phyloP scores from a whole-genome alignment of 2,888 invertebrate species.

The Capitulum mitella region DNA sequence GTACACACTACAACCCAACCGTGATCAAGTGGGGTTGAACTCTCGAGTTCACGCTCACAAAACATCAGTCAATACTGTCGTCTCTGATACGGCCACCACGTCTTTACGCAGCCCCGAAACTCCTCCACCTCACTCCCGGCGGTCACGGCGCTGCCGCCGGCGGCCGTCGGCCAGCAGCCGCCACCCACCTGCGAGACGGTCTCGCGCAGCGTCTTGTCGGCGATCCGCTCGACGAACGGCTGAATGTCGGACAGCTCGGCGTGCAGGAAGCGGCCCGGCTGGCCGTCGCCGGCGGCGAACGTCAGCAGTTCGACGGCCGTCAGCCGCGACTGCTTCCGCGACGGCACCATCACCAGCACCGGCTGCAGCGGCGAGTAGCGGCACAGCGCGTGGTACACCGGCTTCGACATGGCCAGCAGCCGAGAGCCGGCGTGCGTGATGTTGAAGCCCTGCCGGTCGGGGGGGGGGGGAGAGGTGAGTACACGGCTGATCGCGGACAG shows the following conservation, averaged over 20 bases:
- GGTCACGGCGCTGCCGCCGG: no score
- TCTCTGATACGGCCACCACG: no score
- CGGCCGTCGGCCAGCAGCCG: not conserved
- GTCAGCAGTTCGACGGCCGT: conserved; percentile 94
- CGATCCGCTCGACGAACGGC: conserved; percentile 77
- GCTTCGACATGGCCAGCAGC: conserved; percentile 95
- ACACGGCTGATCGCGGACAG: no score
- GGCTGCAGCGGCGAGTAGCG: conserved; percentile 77
- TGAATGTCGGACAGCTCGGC: conserved; percentile 77
- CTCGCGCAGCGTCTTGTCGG: conserved; percentile 68
- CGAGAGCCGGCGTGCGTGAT: conserved; percentile 95
- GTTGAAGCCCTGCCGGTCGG: conserved; percentile 69
- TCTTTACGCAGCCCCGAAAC: no score
- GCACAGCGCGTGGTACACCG: conserved; percentile 85
- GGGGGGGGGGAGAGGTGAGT: not conserved
- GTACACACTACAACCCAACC: no score
- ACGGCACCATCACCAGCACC: conserved; percentile 83
- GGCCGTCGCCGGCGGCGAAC: conserved; percentile 80
- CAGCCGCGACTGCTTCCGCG: conserved; percentile 80
- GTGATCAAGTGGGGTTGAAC: no score
- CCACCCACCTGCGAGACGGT: conserved; percentile 53
- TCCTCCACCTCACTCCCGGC: no score
- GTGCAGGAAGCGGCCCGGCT: conserved; percentile 80
- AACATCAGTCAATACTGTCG: no score
- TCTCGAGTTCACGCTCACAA: no score